Evolutionary conservation across 2,113 vertebrate species (phyloP).

Genomic region (Caretta caretta): DNA sequence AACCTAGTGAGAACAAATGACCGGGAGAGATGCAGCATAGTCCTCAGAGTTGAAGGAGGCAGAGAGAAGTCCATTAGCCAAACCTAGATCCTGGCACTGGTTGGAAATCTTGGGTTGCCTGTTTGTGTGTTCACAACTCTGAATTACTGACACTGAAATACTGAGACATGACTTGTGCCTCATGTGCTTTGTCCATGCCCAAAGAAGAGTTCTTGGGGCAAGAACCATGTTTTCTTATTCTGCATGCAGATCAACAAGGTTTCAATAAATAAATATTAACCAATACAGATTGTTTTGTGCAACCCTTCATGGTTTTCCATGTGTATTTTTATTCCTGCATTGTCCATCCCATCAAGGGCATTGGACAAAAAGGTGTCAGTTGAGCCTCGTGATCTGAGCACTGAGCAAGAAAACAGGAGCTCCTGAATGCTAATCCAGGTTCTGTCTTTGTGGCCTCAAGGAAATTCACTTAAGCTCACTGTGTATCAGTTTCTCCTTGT

Average conservation of each 20-base stretch:
- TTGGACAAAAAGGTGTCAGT: background rate
- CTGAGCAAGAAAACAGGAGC: rapidly evolving
- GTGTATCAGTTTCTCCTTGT: background rate
- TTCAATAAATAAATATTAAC: background rate
- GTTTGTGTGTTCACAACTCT: background rate
- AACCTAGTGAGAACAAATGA: background rate
- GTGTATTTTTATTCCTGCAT: background rate
- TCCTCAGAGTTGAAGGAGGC: background rate
- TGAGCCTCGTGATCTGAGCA: background rate
- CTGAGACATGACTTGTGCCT: rapidly evolving
- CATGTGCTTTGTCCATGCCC: background rate
- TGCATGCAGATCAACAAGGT: background rate
- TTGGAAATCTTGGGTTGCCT: rapidly evolving
- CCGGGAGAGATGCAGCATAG: background rate
- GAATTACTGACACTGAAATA: background rate
- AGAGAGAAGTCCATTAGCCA: background rate
- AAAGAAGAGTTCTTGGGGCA: rapidly evolving
- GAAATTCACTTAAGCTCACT: rapidly evolving
- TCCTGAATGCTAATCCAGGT: rapidly evolving
- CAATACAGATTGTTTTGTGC: background rate
- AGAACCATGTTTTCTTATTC: background rate
- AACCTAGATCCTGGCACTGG: rapidly evolving
- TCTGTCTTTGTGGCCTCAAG: background rate
- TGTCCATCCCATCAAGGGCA: background rate
- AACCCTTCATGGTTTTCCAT: background rate